Evolutionary conservation across 1,140 invertebrate genomes (phyloP).

Genomic region (Brachionus manjavacas): DNA sequence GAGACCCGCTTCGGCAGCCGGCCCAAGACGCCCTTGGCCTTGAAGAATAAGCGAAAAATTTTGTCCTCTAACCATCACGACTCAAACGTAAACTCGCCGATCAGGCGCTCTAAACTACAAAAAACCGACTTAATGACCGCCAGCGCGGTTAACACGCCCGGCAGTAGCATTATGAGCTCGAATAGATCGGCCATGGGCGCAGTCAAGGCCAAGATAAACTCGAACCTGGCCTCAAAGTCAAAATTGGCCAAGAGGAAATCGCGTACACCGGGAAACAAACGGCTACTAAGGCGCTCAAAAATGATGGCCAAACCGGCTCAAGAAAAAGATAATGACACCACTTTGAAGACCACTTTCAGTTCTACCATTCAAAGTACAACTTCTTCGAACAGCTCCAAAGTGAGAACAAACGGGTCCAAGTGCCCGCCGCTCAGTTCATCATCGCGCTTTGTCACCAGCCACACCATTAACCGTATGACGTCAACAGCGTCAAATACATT

Average conservation of each 20-base stretch:
- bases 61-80: neutral
- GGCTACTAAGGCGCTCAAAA: neutral
- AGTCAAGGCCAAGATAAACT: neutral
- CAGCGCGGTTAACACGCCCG: neutral
- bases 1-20: constrained; percentile 3
- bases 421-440: neutral
- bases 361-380: neutral
- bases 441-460: neutral
- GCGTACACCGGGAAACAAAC: constrained; percentile 13
- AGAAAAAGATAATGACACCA: neutral
- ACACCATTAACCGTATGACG: neutral
- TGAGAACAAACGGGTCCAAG: neutral
- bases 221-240: neutral
- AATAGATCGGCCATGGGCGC: neutral
- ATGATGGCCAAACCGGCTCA: neutral
- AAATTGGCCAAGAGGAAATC: constrained; percentile 32
- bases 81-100: neutral
- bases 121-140: neutral
- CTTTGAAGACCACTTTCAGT: neutral
- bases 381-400: neutral
- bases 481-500: constrained; percentile 37
- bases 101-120: constrained; percentile 3
- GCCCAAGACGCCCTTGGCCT: neutral
- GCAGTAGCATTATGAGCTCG: neutral
- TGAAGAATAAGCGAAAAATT: constrained; percentile 33